Evolutionary conservation across 2,797 vertebrate species (phyloP).

Genomic region (Alectoris magna): DNA sequence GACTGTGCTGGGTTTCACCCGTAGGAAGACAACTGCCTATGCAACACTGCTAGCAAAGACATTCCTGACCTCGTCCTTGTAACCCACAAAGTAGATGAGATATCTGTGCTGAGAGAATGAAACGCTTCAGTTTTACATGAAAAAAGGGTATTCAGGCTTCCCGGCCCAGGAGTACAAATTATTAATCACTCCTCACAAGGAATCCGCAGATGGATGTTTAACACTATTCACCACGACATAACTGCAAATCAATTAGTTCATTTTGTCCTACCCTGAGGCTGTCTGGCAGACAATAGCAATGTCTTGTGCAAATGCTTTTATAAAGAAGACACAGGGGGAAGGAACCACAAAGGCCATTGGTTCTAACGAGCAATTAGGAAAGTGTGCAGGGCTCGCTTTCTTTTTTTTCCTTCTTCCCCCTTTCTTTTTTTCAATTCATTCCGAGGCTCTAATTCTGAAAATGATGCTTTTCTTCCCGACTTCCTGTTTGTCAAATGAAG

Average conservation of each 20-base stretch:
- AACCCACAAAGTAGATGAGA: conserved; percentile 62
- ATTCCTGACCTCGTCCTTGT: conserved; percentile 61
- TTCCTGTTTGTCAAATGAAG: conserved; percentile 81
- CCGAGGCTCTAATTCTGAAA: conserved; percentile 71
- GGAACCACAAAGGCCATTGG: conserved; percentile 75
- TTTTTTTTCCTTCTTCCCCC: conserved; percentile 69
- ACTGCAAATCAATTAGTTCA: conserved; percentile 80
- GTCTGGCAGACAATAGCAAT: conserved; percentile 76
- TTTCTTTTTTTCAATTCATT: conserved; percentile 76
- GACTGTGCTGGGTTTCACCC: conserved; percentile 14
- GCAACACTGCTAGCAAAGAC: neutral
- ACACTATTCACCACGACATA: conserved; percentile 70
- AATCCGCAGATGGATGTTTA: conserved; percentile 75
- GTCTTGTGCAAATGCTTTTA: conserved; percentile 74
- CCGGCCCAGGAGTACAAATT: conserved; percentile 74
- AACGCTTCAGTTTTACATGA: conserved; percentile 74
- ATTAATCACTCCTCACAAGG: conserved; percentile 78
- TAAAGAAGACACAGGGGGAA: conserved; percentile 74
- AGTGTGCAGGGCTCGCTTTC: conserved; percentile 73
- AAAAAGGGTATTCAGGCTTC: conserved; percentile 72
- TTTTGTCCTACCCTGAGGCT: conserved; percentile 77
- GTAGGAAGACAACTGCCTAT: neutral
- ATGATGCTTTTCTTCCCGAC: conserved; percentile 76
- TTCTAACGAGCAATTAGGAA: conserved; percentile 82
- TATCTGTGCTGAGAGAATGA: conserved; percentile 74